Percentiles rank a stretch among this genome's conserved stretches.
Evolutionary conservation across 2,797 vertebrate genomes (phyloP).

Genomic region (Distichodus sexfasciatus): DNA sequence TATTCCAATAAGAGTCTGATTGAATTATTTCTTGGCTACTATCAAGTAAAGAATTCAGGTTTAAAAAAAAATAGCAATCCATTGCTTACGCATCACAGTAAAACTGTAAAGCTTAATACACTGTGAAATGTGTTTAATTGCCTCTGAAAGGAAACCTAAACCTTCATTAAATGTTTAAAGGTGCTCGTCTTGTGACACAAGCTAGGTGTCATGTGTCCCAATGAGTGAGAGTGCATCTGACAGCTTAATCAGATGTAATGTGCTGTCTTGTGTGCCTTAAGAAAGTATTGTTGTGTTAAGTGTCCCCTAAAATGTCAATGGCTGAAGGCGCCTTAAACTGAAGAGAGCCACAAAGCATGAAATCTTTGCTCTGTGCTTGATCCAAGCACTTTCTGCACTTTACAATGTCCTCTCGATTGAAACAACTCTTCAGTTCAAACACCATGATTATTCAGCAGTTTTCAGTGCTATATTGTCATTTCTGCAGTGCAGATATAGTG

Average conservation of each 20-base stretch:
- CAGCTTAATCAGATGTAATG: constrained; percentile 45
- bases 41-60: constrained; percentile 11
- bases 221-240: constrained; percentile 66
- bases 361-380: not conserved
- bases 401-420: no score
- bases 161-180: constrained; percentile 78
- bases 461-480: not conserved
- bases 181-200: constrained; percentile 55
- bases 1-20: not conserved
- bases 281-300: constrained; percentile 15
- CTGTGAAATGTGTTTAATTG: constrained; percentile 53
- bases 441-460: no score
- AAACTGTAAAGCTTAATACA: constrained; percentile 41
- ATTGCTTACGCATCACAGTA: no score
- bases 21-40: not conserved
- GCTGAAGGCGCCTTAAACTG: not conserved
- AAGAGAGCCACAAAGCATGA: not conserved
- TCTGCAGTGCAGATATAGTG: not conserved
- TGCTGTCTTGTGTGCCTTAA: constrained; percentile 29
- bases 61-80: no score
- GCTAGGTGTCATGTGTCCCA: constrained; percentile 54
- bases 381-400: no score
- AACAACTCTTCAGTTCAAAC: no score
- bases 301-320: not conserved
- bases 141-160: constrained; percentile 63